Base-by-base conservation (phyloP, 2,113 vertebrate species). In the Galeopterus variegatus region DNA sequence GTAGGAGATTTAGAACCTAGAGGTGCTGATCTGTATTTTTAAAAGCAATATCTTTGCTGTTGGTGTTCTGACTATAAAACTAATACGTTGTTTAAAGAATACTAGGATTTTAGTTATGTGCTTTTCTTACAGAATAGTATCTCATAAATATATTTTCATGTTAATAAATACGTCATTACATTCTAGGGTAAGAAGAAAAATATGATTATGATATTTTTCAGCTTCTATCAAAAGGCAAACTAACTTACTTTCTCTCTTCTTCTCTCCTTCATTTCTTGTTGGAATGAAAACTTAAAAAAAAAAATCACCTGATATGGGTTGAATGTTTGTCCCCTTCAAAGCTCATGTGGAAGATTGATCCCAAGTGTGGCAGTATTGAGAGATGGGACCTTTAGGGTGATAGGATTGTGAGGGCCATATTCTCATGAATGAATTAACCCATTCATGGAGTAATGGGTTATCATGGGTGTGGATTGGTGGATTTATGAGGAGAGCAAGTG, bases 21-120 rank as follows among this genome's bases (percentile, higher is more conserved):
- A 82, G 12, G 4, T 77, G 1, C 65, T 64, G 2, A 90, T 82
- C 45, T 76, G 5, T 72, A 50, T 70, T 88, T 76, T 60, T 41
- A 79, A 48, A 33, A n/a, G 33, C 10, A 73, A 10, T 50, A 26
- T 64, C 3, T 64, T 95, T 90, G 56, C 76, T 76, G 24, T 60
- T 79, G 21, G 76, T 70, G 73, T 92, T 88, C 31, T 88, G 11
- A 56, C 33, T 83, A 65, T 87, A 64, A 93, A 87, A 81, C 6
- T 24, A 91, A 65, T n/a, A 77, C 8, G 18, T 45, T 65, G 14
- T 36, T 58, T 26, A 28, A n/a, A 85, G 60, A 72, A 17, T 65
- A 64, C 45, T 65, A 50, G 21, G 85, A 36, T 36, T 82, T 67
- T 60, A 26, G 36, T 64, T 72, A 23, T 15, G 10, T 85, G 62